Base-by-base conservation (phyloP, 2,888 invertebrate genomes). In the Mechanitis messenoides region DNA sequence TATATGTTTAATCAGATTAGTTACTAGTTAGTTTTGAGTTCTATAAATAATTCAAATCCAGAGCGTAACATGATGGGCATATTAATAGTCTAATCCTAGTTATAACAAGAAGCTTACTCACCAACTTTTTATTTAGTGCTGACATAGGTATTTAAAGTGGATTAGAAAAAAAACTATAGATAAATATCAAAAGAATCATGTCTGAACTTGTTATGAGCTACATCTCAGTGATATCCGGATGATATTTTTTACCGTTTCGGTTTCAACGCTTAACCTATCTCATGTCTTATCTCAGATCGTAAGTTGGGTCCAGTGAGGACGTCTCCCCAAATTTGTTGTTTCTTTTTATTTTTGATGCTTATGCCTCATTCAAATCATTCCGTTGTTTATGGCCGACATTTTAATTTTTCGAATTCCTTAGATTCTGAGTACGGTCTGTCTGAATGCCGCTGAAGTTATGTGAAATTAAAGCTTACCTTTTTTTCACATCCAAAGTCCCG, bases 371-470 rank as follows among this genome's bases (percentile, higher is more conserved):
- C 88, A 88, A 90, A 90, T 89, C 83, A 84, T 83, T 86, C 76
- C 70, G 86, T 88, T 87, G 90, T 90, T 90, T 90, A 90, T 89
- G 83, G 90, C 79, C 83, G 81, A 84, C 87, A 87, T 90, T 90
- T 90, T 89, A 83, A 85, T 88, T 83, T 87, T 89, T 90, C 72
- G 84, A 87, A 90, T 90, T 85, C 87, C 75, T 74, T 67, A 67
- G 71, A 71, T 58, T 71, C 74, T 69, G 71, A 74, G 72, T 69
- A 65, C 70, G 75, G 75, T 72, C 74, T 74, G 77, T 67, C 73
- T 75, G 81, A 78, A 84, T 85, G 74, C 87, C 85, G 75, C 78
- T 78, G 81, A 85, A 84, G 81, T 84, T 79, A 81, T 83, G 83
- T 85, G 88, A 85, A 89, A 89, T 86, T 87, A 87, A 87, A 80